Conservation (phyloP, 2,797 vertebrate species). For the Halcyon chelicuti region DNA sequence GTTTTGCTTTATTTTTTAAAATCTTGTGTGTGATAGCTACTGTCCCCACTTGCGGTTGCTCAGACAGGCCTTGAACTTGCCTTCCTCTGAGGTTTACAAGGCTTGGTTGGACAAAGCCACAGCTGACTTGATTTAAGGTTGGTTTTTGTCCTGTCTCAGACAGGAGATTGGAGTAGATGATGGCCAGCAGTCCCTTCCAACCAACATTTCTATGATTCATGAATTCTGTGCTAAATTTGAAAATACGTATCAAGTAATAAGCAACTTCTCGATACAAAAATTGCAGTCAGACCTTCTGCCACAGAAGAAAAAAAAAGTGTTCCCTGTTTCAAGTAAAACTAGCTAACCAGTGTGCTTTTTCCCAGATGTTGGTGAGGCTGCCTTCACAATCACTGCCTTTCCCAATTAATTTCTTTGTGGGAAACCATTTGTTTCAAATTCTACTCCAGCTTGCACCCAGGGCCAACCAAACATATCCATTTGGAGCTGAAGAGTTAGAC, state of each 20-base stretch:
- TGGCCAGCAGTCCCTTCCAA: background rate
- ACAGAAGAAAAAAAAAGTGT: background rate
- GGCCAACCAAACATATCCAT: background rate
- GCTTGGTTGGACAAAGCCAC: background rate
- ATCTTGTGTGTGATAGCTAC: background rate
- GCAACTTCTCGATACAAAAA: background rate
- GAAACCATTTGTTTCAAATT: conserved; percentile 32
- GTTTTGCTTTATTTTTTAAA: background rate
- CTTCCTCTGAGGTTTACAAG: background rate
- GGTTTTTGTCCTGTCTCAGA: background rate
- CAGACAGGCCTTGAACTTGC: background rate
- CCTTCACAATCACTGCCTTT: background rate
- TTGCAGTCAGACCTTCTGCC: background rate
- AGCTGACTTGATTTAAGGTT: background rate
- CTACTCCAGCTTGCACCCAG: background rate
- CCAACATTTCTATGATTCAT: background rate
- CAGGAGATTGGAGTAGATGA: background rate
- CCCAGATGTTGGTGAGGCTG: background rate
- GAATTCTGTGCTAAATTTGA: background rate
- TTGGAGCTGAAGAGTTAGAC: background rate
- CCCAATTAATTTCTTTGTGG: background rate
- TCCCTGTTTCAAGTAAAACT: background rate
- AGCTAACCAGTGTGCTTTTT: background rate
- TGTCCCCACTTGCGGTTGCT: background rate
- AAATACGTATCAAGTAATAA: background rate